Evolutionary conservation across 2,888 invertebrate genomes (phyloP).

Genomic region (Heteropelma amictum): DNA sequence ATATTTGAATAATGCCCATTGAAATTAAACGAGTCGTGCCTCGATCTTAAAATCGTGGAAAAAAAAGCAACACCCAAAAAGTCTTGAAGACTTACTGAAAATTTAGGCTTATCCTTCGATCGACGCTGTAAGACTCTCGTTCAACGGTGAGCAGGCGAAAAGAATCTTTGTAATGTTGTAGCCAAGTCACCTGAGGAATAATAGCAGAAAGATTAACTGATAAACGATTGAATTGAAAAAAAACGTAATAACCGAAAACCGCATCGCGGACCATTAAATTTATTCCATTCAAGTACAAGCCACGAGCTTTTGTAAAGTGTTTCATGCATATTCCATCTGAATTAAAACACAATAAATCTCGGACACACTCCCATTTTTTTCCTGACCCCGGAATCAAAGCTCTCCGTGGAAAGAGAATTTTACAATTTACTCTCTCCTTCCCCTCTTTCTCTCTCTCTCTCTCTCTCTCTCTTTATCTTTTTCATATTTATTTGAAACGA

Average conservation of each 20-base stretch:
- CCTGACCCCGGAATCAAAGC: constrained; percentile 31
- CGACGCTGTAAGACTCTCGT: constrained; percentile 80
- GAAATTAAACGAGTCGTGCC: too few species aligned
- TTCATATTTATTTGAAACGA: not conserved
- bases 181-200: constrained; percentile 81
- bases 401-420: constrained; percentile 33
- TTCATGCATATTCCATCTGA: constrained; percentile 28
- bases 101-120: constrained; percentile 81
- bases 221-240: too few species aligned
- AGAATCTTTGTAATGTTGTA: constrained; percentile 80
- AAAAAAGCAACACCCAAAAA: not conserved
- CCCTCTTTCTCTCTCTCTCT: not conserved
- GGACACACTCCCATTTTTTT: constrained; percentile 12
- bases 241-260: not conserved
- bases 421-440: constrained; percentile 27
- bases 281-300: constrained; percentile 28
- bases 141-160: constrained; percentile 82
- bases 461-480: too few species aligned
- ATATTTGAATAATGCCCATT: too few species aligned
- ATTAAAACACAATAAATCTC: constrained; percentile 38
- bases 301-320: constrained; percentile 15
- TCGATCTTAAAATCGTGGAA: too few species aligned
- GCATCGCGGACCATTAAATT: constrained; percentile 29
- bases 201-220: too few species aligned
- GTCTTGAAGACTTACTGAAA: constrained; percentile 78